Conservation (phyloP, 2,113 vertebrate species). For the Solenodon paradoxus region DNA sequence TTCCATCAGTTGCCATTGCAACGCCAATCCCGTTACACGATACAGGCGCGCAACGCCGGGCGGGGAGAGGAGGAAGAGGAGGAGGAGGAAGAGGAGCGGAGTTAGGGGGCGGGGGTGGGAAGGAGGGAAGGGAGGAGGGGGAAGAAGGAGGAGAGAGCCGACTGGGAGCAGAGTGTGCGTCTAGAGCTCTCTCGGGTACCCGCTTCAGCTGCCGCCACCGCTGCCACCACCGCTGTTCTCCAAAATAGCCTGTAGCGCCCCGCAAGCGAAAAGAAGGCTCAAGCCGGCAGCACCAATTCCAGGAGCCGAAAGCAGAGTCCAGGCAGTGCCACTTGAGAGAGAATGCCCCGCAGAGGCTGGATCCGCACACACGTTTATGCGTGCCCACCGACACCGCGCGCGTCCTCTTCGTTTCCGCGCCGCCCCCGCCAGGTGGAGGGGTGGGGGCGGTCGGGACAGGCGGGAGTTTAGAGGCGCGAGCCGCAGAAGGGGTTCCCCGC, state of each 20-base stretch:
- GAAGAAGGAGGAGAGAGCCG: not conserved
- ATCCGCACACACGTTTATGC: slow-evolving; percentile 52
- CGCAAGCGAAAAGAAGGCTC: not conserved
- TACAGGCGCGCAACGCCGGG: slow-evolving; percentile 56
- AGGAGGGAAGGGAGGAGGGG: not conserved
- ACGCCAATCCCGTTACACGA: slow-evolving; percentile 73
- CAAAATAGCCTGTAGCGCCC: slow-evolving; percentile 31
- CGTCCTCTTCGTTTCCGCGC: slow-evolving; percentile 49
- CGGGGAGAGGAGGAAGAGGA: slow-evolving; percentile 50
- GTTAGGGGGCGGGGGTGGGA: not conserved
- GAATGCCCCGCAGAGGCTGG: not conserved
- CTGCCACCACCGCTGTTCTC: not conserved
- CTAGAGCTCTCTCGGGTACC: slow-evolving; percentile 40
- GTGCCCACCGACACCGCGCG: slow-evolving; percentile 58
- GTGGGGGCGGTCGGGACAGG: slow-evolving; percentile 38
- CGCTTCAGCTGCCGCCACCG: not conserved
- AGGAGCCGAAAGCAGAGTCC: slow-evolving; percentile 35
- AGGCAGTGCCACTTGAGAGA: slow-evolving; percentile 11
- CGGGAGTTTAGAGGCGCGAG: slow-evolving; percentile 41
- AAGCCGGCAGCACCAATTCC: not conserved
- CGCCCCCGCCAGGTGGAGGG: slow-evolving; percentile 66
- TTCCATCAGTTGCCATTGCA: slow-evolving; percentile 85
- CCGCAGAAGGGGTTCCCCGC: slow-evolving; percentile 59
- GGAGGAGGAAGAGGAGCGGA: not conserved
- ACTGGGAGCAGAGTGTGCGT: slow-evolving; percentile 13